Evolutionary conservation across 2,797 vertebrate genomes (phyloP), one percentile per base, ranked within the genome.

Genomic region (Gymnothorax javanicus): DNA sequence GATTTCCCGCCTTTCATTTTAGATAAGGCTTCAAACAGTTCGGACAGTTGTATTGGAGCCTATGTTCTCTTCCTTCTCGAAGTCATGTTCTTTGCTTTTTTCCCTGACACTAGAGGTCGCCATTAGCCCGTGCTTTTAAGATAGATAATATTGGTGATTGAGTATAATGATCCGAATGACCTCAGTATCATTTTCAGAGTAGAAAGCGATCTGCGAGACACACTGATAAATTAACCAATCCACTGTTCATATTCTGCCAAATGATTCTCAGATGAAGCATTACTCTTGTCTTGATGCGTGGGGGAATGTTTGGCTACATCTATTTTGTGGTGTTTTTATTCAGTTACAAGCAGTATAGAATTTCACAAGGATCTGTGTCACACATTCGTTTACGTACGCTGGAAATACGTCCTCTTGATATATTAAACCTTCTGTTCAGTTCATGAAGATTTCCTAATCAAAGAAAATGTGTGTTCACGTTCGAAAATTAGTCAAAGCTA

Each of bases 41-140:
- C 2, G 33, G 33, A 43, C 2, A 2, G 33, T 43, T 43, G 33
- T 2, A 43, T 43, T 43, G 33, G 33, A 2, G 33, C n/a, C n/a
- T n/a, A n/a, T 43, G 33, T 43, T 43, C 33, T 43, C 33, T 43
- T 43, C 33, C 33, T 2, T 43, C 33, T 43, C 33, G 33, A 1
- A 43, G 20, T 17, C 4, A 71, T 71, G 71, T 11, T 71, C 33
- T 52, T 52, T 52, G 43, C 73, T 20, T 50, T 77, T 52, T 25
- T 77, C 33, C 33, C 33, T 13, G 52, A 77, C 73, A 23, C 73
- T 77, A 77, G 73, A 77, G 73, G 73, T 77, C 73, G 23, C 73
- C 8, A 3, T 77, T 77, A 12, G 15, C 27, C 4, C 5, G 23
- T 69, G 9, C 12, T 2, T 73, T 73, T 73, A 33, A 2, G 12